Evolutionary conservation across 2,113 vertebrate species (phyloP).

Genomic region (Neogale vison): DNA sequence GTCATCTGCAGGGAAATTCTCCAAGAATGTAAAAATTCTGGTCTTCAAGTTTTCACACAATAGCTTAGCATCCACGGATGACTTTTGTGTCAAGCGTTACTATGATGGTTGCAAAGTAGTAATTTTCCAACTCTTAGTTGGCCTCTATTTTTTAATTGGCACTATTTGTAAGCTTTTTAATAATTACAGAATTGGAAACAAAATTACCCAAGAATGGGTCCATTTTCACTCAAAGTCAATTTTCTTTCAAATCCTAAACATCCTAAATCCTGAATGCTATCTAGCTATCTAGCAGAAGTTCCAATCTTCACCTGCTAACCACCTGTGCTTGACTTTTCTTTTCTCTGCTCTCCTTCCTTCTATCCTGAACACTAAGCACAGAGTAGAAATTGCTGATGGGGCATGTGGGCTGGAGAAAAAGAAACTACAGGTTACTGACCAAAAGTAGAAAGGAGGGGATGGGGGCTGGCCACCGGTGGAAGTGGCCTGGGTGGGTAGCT

Average conservation of each 20-base stretch:
- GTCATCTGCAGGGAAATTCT: not conserved
- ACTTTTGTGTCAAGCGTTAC: not conserved
- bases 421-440: not conserved
- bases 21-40: not conserved
- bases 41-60: not conserved
- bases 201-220: not conserved
- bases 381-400: not conserved
- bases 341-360: not conserved
- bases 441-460: not conserved
- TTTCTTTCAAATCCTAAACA: not conserved
- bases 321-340: not conserved
- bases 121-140: not conserved
- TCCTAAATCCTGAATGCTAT: not conserved
- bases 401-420: not conserved
- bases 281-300: not conserved
- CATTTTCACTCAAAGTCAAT: slow-evolving; percentile 37
- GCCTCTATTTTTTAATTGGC: not conserved
- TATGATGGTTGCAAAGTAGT: not conserved
- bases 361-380: not conserved
- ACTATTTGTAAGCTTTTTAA: not conserved
- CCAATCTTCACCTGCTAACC: not conserved
- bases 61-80: not conserved
- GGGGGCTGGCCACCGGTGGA: not conserved
- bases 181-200: not conserved
- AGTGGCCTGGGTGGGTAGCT: not conserved